Evolutionary conservation across 2,113 vertebrate genomes (phyloP).

Genomic region (Urocitellus parryii): DNA sequence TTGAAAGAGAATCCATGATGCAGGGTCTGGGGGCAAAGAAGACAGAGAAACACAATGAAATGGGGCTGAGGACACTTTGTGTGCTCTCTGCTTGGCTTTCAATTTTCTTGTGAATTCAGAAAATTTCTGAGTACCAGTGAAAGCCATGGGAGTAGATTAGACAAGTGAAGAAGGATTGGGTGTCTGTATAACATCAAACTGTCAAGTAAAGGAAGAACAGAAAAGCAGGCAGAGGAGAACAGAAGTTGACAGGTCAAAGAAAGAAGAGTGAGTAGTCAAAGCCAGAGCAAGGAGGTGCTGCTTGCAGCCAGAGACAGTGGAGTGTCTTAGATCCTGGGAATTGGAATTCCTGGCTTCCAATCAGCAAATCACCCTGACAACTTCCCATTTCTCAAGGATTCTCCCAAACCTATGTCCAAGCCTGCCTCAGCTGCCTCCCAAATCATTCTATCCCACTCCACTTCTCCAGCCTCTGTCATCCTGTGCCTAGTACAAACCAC

Average conservation of each 20-base stretch:
- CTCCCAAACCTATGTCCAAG: not conserved
- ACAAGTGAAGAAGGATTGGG: accelerated
- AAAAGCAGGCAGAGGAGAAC: not conserved
- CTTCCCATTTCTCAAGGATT: not conserved
- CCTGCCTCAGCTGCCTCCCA: not conserved
- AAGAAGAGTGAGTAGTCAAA: too few species aligned
- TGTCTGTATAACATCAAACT: too few species aligned
- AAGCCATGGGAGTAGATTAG: not conserved
- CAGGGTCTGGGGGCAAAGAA: not conserved
- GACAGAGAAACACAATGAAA: not conserved
- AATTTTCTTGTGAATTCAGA: not conserved
- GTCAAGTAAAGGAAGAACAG: too few species aligned
- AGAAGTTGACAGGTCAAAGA: not conserved
- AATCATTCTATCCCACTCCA: too few species aligned
- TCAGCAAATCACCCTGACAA: not conserved
- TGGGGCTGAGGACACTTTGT: not conserved
- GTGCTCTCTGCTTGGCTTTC: not conserved
- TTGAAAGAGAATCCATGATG: constrained; percentile 87
- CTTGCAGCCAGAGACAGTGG: too few species aligned
- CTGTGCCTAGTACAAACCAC: not conserved
- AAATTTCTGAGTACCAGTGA: not conserved
- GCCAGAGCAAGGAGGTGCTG: too few species aligned
- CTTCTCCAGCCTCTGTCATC: not conserved
- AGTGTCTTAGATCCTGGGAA: not conserved
- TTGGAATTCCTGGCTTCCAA: too few species aligned